Percentiles rank a stretch among this genome's conserved stretches.
Conservation (phyloP, 2,113 vertebrate species). For the Ancistrus triradiatus region DNA sequence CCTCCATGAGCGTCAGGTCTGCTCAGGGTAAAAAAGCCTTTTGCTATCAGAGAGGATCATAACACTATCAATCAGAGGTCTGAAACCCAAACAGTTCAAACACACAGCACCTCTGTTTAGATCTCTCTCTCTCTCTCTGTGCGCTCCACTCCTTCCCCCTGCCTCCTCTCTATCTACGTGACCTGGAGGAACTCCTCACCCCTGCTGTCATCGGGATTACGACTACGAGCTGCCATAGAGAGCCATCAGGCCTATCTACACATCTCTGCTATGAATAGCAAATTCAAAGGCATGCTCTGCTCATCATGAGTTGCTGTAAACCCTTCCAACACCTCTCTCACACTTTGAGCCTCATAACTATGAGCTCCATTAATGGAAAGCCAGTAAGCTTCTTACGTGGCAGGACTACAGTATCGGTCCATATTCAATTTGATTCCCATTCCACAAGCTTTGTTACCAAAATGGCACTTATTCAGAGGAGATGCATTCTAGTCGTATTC, state of each 20-base stretch:
- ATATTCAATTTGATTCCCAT: neutral
- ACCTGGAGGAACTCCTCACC: constrained; percentile 26
- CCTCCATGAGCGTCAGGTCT: neutral
- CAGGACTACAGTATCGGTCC: neutral
- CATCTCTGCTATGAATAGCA: constrained; percentile 14
- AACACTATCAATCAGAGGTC: constrained; percentile 44
- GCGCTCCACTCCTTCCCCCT: neutral
- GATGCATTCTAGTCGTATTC: neutral
- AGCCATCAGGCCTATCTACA: constrained; percentile 34
- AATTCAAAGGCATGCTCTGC: too few relatives aligned
- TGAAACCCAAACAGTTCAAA: constrained; percentile 45
- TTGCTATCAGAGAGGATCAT: constrained; percentile 27
- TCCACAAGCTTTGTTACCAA: neutral
- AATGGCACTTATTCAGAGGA: neutral
- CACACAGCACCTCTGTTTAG: constrained; percentile 43
- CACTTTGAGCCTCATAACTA: neutral
- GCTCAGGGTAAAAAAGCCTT: neutral
- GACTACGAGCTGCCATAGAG: constrained; percentile 40
- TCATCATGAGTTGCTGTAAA: neutral
- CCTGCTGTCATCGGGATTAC: constrained; percentile 31
- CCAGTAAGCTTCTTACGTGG: neutral
- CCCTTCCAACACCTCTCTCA: neutral
- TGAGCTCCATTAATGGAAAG: neutral
- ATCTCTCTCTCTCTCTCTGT: constrained; percentile 26
- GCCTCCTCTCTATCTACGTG: constrained; percentile 11